These are phyloP conservation scores for Amphiprion clarkii DNA, from an alignment of 2,797 vertebrate genomes.

Conservation along the genomic window DNA sequence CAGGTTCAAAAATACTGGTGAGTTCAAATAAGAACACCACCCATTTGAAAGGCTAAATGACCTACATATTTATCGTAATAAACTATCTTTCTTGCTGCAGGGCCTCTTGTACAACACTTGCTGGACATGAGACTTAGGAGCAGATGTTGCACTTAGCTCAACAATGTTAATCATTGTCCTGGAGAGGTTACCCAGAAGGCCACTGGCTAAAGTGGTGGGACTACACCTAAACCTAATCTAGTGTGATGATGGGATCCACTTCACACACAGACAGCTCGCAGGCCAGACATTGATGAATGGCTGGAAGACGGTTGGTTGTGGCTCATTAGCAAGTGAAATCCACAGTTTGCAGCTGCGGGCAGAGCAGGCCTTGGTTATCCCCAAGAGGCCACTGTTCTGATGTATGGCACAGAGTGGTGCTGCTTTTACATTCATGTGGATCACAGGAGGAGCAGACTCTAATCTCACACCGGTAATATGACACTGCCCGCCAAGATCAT, in stretches of 20 bases:
- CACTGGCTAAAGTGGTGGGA: constrained; percentile 36
- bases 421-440: constrained; percentile 37
- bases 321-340: constrained; percentile 81
- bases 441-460: constrained; percentile 46
- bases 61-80: constrained; percentile 9
- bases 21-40: background rate
- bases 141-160: constrained; percentile 6
- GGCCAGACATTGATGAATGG: constrained; percentile 69
- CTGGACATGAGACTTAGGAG: background rate
- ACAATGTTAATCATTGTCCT: constrained; percentile 53
- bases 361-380: constrained; percentile 46
- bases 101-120: background rate
- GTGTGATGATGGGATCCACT: constrained; percentile 65
- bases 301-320: constrained; percentile 57
- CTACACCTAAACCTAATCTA: constrained; percentile 59
- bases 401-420: constrained; percentile 21
- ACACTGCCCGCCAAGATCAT: constrained; percentile 51
- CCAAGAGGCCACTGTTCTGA: constrained; percentile 45
- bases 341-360: constrained; percentile 53
- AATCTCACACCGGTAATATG: constrained; percentile 67
- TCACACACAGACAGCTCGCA: constrained; percentile 50
- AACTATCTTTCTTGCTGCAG: constrained; percentile 21
- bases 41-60: constrained; percentile 9
- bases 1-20: constrained; percentile 26
- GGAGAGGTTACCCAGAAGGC: constrained; percentile 32